phyloP scores from a whole-genome alignment of 2,113 vertebrate genomes.

The Bujurquina vittata region DNA sequence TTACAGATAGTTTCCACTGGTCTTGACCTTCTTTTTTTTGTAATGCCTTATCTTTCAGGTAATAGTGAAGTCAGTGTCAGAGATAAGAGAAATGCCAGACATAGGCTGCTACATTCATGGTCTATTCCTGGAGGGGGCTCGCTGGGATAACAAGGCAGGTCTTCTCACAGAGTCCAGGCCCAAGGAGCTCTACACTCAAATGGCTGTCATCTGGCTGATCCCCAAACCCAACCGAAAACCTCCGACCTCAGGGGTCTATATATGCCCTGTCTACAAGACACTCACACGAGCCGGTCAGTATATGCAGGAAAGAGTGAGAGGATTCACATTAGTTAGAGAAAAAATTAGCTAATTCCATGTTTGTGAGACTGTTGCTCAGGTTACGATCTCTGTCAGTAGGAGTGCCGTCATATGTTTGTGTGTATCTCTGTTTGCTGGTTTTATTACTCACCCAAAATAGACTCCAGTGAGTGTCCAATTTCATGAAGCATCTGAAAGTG shows the following conservation, averaged over 20 bases:
- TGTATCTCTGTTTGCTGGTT: conserved; percentile 45
- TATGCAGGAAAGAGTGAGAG: not conserved
- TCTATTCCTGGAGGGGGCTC: conserved; percentile 90
- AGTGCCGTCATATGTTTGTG: conserved; percentile 38
- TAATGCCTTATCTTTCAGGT: conserved; percentile 77
- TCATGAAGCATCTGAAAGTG: conserved; percentile 65
- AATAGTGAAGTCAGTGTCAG: conserved; percentile 58
- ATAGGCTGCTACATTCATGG: conserved; percentile 88
- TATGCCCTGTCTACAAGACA: conserved; percentile 95
- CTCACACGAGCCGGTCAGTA: conserved; percentile 87
- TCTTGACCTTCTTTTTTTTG: not conserved
- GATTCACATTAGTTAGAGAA: not conserved
- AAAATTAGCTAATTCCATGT: not conserved
- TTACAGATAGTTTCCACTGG: not conserved
- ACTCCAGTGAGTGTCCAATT: conserved; percentile 68
- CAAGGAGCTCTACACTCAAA: conserved; percentile 90
- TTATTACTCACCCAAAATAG: conserved; percentile 75
- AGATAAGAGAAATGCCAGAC: conserved; percentile 76
- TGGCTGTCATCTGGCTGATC: conserved; percentile 88
- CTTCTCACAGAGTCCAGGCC: conserved; percentile 82
- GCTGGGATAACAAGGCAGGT: conserved; percentile 79
- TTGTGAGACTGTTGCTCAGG: not conserved
- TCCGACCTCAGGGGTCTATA: conserved; percentile 77
- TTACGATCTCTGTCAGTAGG: not conserved
- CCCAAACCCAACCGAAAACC: conserved; percentile 80